These are phyloP conservation scores for Xanthorhoe designata DNA, from an alignment of 2,888 invertebrate genomes.

Conservation along the genomic window DNA sequence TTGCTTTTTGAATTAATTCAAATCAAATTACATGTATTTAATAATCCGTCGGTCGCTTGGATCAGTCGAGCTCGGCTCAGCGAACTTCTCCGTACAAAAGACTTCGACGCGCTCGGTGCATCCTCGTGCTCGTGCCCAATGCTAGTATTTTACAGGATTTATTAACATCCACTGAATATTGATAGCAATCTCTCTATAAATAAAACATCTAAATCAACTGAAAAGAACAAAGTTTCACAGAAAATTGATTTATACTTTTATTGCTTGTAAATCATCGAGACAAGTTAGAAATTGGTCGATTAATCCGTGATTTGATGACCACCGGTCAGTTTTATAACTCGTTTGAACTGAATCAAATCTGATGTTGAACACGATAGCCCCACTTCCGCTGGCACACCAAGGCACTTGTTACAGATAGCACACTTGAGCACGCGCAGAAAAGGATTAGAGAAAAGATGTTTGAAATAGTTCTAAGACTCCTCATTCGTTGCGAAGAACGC, in stretches of 20 bases:
- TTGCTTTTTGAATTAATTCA: no score
- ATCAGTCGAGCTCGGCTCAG: not conserved
- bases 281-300: constrained; percentile 20
- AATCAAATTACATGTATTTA: no score
- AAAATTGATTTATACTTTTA: constrained; percentile 12
- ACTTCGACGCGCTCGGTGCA: constrained; percentile 51
- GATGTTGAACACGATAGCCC: constrained; percentile 56
- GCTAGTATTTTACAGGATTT: not conserved
- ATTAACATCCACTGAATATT: constrained; percentile 4
- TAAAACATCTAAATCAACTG: constrained; percentile 9
- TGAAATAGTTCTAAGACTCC: constrained; percentile 81
- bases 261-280: constrained; percentile 21
- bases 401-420: constrained; percentile 61
- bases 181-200: constrained; percentile 7
- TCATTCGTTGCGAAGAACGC: constrained; percentile 80
- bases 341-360: constrained; percentile 51
- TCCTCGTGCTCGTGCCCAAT: not conserved
- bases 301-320: constrained; percentile 22
- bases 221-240: constrained; percentile 2
- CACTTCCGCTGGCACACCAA: constrained; percentile 65
- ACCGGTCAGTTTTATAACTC: constrained; percentile 31
- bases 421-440: constrained; percentile 72
- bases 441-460: constrained; percentile 82
- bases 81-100: constrained; percentile 45
- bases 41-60: not conserved